Conservation (phyloP, 1,140 invertebrate genomes). For the Triops longicaudatus region DNA sequence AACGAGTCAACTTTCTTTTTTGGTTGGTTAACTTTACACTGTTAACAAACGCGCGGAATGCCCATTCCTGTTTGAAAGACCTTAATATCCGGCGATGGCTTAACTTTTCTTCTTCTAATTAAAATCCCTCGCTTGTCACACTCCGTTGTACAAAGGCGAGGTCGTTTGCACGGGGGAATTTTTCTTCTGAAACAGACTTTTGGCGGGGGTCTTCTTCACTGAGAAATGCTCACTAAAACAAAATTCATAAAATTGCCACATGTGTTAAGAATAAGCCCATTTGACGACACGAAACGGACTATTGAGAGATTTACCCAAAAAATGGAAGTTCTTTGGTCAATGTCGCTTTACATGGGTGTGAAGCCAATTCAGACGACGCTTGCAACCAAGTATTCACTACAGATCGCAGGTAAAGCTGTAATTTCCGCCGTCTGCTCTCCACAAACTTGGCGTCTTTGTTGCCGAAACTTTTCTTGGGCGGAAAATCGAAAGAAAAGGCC, state of each 20-base stretch:
- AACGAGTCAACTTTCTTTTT: neutral
- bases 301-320: slow-evolving; percentile 55
- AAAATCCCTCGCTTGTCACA: neutral
- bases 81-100: neutral
- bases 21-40: neutral
- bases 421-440: slow-evolving; percentile 59
- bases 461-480: slow-evolving; percentile 83
- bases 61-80: neutral
- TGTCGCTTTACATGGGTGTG: slow-evolving; percentile 56
- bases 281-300: too few species aligned
- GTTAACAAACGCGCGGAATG: neutral
- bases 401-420: slow-evolving; percentile 69
- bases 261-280: too few species aligned
- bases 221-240: slow-evolving; percentile 2
- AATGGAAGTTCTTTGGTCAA: slow-evolving; percentile 66
- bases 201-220: neutral
- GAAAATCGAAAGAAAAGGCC: slow-evolving; percentile 74
- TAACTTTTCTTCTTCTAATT: neutral
- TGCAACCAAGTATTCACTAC: slow-evolving; percentile 58
- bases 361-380: slow-evolving; percentile 57
- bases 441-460: slow-evolving; percentile 78
- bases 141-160: slow-evolving; percentile 2
- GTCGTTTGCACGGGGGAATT: neutral
- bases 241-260: neutral
- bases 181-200: neutral